phyloP scores from a whole-genome alignment of 2,797 vertebrate species.

The Sphenodon punctatus region DNA sequence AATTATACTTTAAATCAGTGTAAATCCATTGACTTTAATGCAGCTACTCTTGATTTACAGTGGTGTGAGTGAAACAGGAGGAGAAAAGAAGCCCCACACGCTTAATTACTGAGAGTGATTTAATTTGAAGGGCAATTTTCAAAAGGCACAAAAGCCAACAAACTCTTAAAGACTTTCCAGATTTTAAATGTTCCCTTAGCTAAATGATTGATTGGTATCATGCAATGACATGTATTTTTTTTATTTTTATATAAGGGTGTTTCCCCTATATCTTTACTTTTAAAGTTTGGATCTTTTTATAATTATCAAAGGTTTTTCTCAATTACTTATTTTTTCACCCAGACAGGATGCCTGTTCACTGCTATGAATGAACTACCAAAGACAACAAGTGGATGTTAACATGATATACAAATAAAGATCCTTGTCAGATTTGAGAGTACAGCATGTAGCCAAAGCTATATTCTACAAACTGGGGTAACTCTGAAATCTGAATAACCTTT shows the following conservation, averaged over 20 bases:
- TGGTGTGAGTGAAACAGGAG: neutral
- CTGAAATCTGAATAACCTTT: conserved; percentile 55
- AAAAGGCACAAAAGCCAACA: neutral
- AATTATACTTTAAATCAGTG: neutral
- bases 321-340: neutral
- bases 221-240: neutral
- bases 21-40: accelerated
- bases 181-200: neutral
- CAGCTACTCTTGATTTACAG: neutral
- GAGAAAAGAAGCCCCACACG: neutral
- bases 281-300: neutral
- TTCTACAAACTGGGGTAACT: neutral
- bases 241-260: neutral
- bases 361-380: neutral
- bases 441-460: conserved; percentile 23
- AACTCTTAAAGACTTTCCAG: neutral
- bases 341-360: neutral
- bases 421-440: neutral
- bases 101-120: neutral
- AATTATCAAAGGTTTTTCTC: neutral
- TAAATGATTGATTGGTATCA: neutral
- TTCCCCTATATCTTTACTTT: neutral
- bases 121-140: neutral
- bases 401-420: neutral
- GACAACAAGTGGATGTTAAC: neutral